Base-by-base conservation (phyloP, 2,113 vertebrate genomes). In the Bagarius yarrelli region DNA sequence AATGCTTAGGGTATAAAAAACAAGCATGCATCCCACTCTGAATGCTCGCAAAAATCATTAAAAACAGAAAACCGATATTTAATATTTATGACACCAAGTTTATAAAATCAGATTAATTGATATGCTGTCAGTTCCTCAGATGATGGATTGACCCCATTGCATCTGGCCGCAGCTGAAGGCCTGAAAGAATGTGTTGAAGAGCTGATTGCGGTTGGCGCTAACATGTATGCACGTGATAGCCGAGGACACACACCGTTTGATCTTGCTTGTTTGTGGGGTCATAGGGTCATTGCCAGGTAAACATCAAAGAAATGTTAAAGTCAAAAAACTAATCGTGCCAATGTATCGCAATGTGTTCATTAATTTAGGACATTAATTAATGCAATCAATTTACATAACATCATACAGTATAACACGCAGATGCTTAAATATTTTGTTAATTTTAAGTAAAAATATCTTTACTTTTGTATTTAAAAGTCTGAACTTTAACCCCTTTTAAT, bases 101-200 rank as follows among this genome's bases (percentile, higher is more conserved):
- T 25, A 53, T 19, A 72, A 77, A 60, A 57, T 64, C 21, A 76
- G 21, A 23, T 30, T 55, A 13, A 70, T 16, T 56, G 30, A 52
- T 25, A 30, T 59, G 4, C 23, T 32, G 44, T 1, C 81, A 91
- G 92, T 0, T 66, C 81, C 79, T 88, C 90, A 60, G 73, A 88
- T 55, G 67, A 80, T 4, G 91, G 90, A 5, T 23, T 83, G 72
- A 91, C 90, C 0, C 89, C 91, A 0, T 85, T 94, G 78, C 93
- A 93, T 84, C 50, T 88, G 83, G 93, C 93, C 0, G 88, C 87
- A 32, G 80, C 90, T 6, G 83, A 88, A 44, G 93, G 91, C 8
- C 81, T 92, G 59, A 80, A 87, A 34, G 81, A 91, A 23, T 93
- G 91, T 52, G 27, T 61, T 0, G 50, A 88, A 85, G 76, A 66